Conservation (phyloP, 2,113 vertebrate species). For the Arenaria interpres region DNA sequence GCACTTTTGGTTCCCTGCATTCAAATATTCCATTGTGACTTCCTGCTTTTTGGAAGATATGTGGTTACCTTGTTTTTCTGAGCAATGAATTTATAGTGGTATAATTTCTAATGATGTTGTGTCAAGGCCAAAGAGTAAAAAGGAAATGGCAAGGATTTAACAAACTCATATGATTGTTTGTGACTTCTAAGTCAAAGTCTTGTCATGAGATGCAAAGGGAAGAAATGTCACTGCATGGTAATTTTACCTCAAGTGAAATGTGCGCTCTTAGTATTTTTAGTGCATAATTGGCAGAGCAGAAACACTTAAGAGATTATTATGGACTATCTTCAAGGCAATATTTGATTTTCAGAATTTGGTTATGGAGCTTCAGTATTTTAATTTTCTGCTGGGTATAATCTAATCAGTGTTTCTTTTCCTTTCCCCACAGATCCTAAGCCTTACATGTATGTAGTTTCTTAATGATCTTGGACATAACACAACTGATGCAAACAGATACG, state of each 20-base stretch:
- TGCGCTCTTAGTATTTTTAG: slow-evolving; percentile 21
- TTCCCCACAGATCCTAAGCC: background rate
- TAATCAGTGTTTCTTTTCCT: background rate
- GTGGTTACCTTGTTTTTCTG: background rate
- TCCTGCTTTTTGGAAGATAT: background rate
- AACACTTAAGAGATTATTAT: slow-evolving; percentile 35
- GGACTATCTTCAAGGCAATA: slow-evolving; percentile 42
- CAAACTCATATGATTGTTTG: slow-evolving; percentile 2
- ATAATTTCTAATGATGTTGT: background rate
- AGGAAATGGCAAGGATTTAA: background rate
- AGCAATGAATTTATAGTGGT: background rate
- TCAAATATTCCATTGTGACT: background rate
- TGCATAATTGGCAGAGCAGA: slow-evolving; percentile 27
- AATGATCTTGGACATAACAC: background rate
- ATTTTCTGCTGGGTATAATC: background rate
- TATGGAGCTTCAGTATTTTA: background rate
- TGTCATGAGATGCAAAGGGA: background rate
- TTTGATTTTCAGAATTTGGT: slow-evolving; percentile 30
- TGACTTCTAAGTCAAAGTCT: background rate
- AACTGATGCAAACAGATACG: background rate
- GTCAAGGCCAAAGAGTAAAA: background rate
- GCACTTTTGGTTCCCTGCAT: rapidly evolving
- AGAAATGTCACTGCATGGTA: slow-evolving; percentile 25
- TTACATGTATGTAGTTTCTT: background rate
- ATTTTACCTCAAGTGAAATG: slow-evolving; percentile 15